phyloP scores from a whole-genome alignment of 1,140 invertebrate species.

The Heliconius hewitsoni region DNA sequence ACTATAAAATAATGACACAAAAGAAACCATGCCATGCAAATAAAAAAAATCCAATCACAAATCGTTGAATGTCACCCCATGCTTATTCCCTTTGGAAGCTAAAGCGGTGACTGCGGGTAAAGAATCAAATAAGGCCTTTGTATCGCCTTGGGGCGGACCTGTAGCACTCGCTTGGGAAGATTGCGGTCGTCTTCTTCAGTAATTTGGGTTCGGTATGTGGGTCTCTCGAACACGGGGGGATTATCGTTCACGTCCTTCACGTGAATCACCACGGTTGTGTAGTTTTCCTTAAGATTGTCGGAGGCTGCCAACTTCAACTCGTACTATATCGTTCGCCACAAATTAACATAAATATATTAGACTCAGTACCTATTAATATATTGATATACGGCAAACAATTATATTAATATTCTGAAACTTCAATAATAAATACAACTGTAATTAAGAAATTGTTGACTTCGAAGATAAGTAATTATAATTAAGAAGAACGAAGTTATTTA shows the following conservation, averaged over 20 bases:
- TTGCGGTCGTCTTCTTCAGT: constrained; percentile 97
- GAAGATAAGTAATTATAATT: constrained; percentile 39
- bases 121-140: constrained; percentile 48
- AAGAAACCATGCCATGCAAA: constrained; percentile 74
- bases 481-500: constrained; percentile 45
- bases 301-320: constrained; percentile 95
- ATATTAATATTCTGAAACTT: constrained; percentile 8
- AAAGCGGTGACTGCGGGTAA: constrained; percentile 43
- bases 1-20: constrained; percentile 50
- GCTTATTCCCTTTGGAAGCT: constrained; percentile 55
- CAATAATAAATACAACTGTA: constrained; percentile 30
- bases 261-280: constrained; percentile 96
- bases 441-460: constrained; percentile 38
- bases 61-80: constrained; percentile 43
- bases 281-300: constrained; percentile 97
- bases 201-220: constrained; percentile 96
- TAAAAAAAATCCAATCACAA: constrained; percentile 45
- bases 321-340: constrained; percentile 84
- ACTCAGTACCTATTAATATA: background rate
- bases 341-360: constrained; percentile 22
- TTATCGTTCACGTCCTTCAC: constrained; percentile 97
- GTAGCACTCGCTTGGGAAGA: constrained; percentile 94
- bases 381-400: background rate
- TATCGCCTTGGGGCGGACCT: constrained; percentile 84
- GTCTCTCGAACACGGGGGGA: constrained; percentile 90